Evolutionary conservation across 2,797 vertebrate genomes (phyloP).

Genomic region (Cephalopachus bancanus): DNA sequence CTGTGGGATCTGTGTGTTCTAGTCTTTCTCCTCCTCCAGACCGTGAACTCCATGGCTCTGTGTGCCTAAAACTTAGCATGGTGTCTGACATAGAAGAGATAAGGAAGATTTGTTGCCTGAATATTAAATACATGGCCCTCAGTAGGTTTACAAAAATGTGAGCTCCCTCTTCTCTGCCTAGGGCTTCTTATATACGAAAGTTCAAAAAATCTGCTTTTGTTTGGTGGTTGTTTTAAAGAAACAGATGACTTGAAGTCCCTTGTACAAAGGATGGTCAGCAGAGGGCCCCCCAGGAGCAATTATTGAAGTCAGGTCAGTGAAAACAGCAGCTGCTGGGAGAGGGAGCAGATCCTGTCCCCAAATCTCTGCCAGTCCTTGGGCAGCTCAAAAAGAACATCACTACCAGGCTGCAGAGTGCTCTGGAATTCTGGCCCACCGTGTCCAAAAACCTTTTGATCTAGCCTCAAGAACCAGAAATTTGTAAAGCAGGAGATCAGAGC

Average conservation of each 20-base stretch:
- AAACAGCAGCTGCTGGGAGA: not conserved
- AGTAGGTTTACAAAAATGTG: not conserved
- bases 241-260: not conserved
- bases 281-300: conserved; percentile 76
- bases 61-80: not conserved
- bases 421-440: fast-evolving
- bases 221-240: not conserved
- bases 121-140: not conserved
- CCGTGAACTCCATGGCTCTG: not conserved
- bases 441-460: not conserved
- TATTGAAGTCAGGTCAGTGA: not conserved
- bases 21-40: not conserved
- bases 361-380: not conserved
- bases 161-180: not conserved
- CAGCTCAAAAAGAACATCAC: not conserved
- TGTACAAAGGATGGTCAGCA: conserved; percentile 37
- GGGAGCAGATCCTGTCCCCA: not conserved
- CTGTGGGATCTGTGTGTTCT: not conserved
- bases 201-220: not conserved
- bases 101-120: not conserved
- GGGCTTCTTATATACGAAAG: not conserved
- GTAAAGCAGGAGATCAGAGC: not conserved
- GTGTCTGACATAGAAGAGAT: not conserved
- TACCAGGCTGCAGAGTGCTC: fast-evolving
- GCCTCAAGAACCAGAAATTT: not conserved